Evolutionary conservation across 1,140 invertebrate species (phyloP).

Genomic region (Meloidogyne hapla): DNA sequence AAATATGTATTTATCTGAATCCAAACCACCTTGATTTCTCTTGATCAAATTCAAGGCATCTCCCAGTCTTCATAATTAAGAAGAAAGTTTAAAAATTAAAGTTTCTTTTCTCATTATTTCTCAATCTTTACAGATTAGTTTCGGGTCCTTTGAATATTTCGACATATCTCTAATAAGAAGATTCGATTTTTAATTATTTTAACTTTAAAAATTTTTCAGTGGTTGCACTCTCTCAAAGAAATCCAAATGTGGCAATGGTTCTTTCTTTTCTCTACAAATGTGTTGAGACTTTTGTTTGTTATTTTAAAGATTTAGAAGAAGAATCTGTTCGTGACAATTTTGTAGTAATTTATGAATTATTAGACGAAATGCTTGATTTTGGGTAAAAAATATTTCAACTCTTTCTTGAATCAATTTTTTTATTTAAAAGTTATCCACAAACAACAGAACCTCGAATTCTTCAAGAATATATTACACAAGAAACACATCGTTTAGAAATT

Average conservation of each 20-base stretch:
- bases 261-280: slow-evolving; percentile 97
- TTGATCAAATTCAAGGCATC: too few relatives aligned
- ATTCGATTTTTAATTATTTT: too few relatives aligned
- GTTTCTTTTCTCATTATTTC: too few relatives aligned
- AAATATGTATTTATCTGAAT: too few relatives aligned
- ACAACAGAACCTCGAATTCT: slow-evolving; percentile 88
- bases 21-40: too few relatives aligned
- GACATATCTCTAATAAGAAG: too few relatives aligned
- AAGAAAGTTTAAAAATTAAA: too few relatives aligned
- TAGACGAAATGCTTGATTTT: slow-evolving; percentile 97
- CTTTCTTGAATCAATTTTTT: not conserved
- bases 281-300: slow-evolving; percentile 91
- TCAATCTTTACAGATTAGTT: too few relatives aligned
- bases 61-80: too few relatives aligned
- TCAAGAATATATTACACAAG: slow-evolving; percentile 82
- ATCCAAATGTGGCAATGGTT: slow-evolving; percentile 92
- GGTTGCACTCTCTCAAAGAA: slow-evolving; percentile 93
- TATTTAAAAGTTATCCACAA: slow-evolving; percentile 42
- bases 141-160: too few relatives aligned
- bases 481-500: slow-evolving; percentile 90
- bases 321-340: slow-evolving; percentile 99
- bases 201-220: too few relatives aligned
- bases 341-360: slow-evolving; percentile 95
- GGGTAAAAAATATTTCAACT: slow-evolving; percentile 67
- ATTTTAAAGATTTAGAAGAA: slow-evolving; percentile 98